Conservation (phyloP, 2,888 invertebrate species). For the Dryobota labecula region DNA sequence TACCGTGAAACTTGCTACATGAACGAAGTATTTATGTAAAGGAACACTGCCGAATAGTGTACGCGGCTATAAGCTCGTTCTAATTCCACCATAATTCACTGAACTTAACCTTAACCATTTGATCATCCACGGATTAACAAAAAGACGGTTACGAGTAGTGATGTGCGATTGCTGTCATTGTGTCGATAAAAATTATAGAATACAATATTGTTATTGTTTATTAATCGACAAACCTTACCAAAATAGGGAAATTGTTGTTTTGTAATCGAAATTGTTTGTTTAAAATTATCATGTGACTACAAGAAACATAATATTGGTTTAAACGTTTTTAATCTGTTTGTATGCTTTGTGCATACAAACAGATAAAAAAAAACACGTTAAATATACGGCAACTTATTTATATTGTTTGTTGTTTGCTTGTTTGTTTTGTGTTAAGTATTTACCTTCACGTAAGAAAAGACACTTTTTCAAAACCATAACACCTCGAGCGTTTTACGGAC, state of each 20-base stretch:
- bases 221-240: not conserved
- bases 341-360: no score
- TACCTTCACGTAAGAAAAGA: conserved; percentile 8
- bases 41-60: conserved; percentile 28
- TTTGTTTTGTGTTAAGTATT: not conserved
- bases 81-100: conserved; percentile 58
- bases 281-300: not conserved
- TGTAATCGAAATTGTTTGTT: not conserved
- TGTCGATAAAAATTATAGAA: conserved; percentile 8
- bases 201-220: not conserved
- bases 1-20: conserved; percentile 32
- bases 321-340: not conserved
- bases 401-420: no score
- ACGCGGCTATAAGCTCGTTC: conserved; percentile 48
- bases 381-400: not conserved
- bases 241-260: not conserved
- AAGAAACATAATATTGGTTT: not conserved
- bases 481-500: conserved; percentile 22
- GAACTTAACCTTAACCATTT: conserved; percentile 63
- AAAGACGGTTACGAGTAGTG: conserved; percentile 59
- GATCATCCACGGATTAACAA: conserved; percentile 64
- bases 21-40: conserved; percentile 53
- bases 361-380: no score
- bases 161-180: conserved; percentile 2
- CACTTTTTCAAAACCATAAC: conserved; percentile 18